phyloP scores from a whole-genome alignment of 2,888 invertebrate species.

The Erebia palarica region DNA sequence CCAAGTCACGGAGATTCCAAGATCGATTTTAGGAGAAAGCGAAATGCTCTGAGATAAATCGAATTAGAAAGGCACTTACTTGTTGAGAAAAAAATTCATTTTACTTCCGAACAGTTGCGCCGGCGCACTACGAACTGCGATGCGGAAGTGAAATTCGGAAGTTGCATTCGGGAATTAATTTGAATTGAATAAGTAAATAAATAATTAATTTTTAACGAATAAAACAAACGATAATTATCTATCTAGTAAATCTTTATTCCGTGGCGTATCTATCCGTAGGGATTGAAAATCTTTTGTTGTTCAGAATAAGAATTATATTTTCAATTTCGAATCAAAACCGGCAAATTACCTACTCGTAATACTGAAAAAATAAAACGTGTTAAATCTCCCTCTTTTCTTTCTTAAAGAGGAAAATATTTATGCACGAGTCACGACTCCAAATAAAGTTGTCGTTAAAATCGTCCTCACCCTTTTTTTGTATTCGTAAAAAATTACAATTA shows the following conservation, averaged over 20 bases:
- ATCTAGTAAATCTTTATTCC: too few relatives aligned
- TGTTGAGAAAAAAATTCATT: constrained; percentile 37
- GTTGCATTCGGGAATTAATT: background rate
- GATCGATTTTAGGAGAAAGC: constrained; percentile 65
- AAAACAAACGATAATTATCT: too few relatives aligned
- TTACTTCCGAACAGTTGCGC: constrained; percentile 16
- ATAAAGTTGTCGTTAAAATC: too few relatives aligned
- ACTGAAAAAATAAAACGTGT: too few relatives aligned
- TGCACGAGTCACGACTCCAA: too few relatives aligned
- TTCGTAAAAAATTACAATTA: background rate
- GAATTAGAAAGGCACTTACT: constrained; percentile 50
- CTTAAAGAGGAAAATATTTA: too few relatives aligned
- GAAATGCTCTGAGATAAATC: constrained; percentile 42
- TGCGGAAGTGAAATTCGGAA: constrained; percentile 8
- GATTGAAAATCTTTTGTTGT: too few relatives aligned
- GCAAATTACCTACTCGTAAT: too few relatives aligned
- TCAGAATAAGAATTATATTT: too few relatives aligned
- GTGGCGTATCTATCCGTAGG: too few relatives aligned
- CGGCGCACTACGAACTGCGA: background rate
- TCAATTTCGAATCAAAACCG: too few relatives aligned
- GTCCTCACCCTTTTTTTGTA: background rate
- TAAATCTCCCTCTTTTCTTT: too few relatives aligned
- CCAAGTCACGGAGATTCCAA: constrained; percentile 44
- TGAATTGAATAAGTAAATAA: background rate
- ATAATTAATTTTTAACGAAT: background rate